Conservation (phyloP, 2,113 vertebrate species). For the Heterocephalus glaber region DNA sequence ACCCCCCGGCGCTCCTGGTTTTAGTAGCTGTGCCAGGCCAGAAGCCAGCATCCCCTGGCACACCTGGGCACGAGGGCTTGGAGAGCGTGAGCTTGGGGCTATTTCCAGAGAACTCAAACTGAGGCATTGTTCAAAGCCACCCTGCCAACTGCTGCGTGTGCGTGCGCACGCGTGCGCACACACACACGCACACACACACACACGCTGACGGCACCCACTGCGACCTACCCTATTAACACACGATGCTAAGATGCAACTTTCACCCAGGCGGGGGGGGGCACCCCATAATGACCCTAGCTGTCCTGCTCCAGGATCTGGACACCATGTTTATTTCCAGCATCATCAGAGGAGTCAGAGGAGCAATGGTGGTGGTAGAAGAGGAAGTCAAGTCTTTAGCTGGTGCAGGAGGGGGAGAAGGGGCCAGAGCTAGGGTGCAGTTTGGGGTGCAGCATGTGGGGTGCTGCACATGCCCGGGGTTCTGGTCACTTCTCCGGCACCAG, state of each 20-base stretch:
- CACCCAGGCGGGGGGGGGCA: too few species aligned
- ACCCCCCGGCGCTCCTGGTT: not conserved
- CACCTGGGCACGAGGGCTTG: slow-evolving; percentile 5
- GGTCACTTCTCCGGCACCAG: not conserved
- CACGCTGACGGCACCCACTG: not conserved
- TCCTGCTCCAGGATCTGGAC: slow-evolving; percentile 14
- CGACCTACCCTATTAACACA: not conserved
- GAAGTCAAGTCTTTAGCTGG: not conserved
- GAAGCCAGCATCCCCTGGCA: not conserved
- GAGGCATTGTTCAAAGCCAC: slow-evolving; percentile 52
- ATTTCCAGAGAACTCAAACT: slow-evolving; percentile 47
- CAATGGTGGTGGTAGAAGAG: not conserved
- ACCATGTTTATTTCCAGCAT: not conserved
- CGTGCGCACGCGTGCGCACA: not conserved
- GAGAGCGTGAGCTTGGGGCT: not conserved
- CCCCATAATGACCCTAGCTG: not conserved
- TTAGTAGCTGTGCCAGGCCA: slow-evolving; percentile 32
- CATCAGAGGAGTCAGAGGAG: not conserved
- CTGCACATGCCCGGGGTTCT: too few species aligned
- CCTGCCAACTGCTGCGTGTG: not conserved
- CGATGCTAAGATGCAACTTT: not conserved
- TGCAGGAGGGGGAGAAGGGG: not conserved
- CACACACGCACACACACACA: not conserved
- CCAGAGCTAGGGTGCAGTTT: not conserved
- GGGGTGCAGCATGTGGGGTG: not conserved